Base-by-base conservation (phyloP, 2,113 vertebrate species). In the Tupaia tana region DNA sequence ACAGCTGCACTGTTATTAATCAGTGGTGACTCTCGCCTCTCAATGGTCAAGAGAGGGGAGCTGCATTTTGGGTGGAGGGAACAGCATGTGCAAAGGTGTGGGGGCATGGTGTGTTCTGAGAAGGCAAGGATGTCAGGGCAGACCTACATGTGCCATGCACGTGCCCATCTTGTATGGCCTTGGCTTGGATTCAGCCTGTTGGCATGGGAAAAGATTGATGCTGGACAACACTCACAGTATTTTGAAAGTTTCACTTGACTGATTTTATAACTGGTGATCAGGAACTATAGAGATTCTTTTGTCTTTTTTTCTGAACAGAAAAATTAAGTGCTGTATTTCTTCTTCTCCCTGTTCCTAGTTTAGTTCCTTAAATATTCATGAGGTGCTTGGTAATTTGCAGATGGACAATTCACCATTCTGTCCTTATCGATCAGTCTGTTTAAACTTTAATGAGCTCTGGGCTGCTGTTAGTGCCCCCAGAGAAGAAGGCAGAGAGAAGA, bases 291-390 rank as follows among this genome's bases (percentile, higher is more conserved):
- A 89, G 80, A 54, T 81, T 58, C 75, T 97, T 97, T 95, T 94
- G 80, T 97, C 74, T 12, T 90, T 91, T 66, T 67, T 52, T n/a
- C 31, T 2, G 20, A 15, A 52, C 29, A 71, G 78, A 93, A 94
- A 91, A 80, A 86, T 93, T 82, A 97, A 97, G 80, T 88, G 85
- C 43, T 64, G 56, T 63, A 86, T 94, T 94, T 31, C 80, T 66
- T 89, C 74, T 95, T 93, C 70, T 96, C 81, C 25, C 2, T 86
- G 69, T 97, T 98, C 91, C 92, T 96, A 82, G 85, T 94, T 93
- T 98, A 93, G 88, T 95, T 97, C 90, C 97, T 99, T 58, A 98
- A 99, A 98, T 98, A 99, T 99, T 98, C 91, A 99, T 98, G 95
- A 95, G 85, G 67, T 19, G 84, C 92, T 97, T 98, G 96, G 98